phyloP scores from a whole-genome alignment of 2,797 vertebrate species.

The Hyperoplus lanceolatus region DNA sequence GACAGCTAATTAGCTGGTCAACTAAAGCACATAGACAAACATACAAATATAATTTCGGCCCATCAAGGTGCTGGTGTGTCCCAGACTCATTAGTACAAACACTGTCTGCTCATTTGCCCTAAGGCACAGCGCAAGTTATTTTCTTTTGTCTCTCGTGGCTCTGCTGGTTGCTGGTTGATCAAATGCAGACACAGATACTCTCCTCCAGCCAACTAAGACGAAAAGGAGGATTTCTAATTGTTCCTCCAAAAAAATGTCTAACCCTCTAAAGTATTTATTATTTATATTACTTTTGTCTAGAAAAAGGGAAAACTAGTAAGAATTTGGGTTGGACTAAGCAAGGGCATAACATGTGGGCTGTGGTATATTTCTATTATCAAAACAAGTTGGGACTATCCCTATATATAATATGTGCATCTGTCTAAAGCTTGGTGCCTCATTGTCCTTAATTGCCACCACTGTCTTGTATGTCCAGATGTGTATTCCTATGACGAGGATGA shows the following conservation, averaged over 20 bases:
- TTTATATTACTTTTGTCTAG: not conserved
- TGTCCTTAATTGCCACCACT: not conserved
- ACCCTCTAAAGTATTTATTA: not conserved
- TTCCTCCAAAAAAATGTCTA: not conserved
- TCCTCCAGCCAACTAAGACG: not conserved
- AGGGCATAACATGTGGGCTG: not conserved
- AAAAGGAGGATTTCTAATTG: not conserved
- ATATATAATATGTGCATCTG: not conserved
- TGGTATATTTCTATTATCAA: not conserved
- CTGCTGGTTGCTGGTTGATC: not conserved
- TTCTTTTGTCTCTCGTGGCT: not conserved
- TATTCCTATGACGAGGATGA: slow-evolving; percentile 99
- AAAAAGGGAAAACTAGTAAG: not conserved
- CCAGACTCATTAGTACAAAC: not conserved
- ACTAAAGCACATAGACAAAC: not conserved
- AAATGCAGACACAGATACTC: not conserved
- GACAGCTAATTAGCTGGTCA: not conserved
- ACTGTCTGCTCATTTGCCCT: not conserved
- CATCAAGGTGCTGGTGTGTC: not conserved
- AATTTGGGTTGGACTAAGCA: not conserved
- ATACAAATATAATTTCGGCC: not conserved
- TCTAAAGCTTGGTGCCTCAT: not conserved
- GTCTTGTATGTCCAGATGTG: slow-evolving; percentile 85
- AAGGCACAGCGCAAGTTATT: not conserved
- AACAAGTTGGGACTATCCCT: too few relatives aligned